Evolutionary conservation across 2,797 vertebrate species (phyloP).

Genomic region (Lepilemur ruficaudatus): DNA sequence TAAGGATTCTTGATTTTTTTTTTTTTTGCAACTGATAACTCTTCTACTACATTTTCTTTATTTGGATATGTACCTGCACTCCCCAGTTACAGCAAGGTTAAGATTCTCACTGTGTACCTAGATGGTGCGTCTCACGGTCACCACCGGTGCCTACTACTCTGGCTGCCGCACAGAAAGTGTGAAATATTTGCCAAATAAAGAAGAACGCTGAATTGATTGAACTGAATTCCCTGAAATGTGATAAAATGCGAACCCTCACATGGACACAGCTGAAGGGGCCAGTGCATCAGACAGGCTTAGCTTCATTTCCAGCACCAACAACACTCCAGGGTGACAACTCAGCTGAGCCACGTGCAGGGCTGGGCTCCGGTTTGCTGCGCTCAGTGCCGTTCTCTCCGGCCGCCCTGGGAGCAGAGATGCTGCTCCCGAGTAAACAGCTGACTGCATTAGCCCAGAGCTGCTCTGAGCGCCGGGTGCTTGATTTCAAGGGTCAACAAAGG

Average conservation of each 20-base stretch:
- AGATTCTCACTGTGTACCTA: too few species aligned
- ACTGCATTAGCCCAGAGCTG: too few species aligned
- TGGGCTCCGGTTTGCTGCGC: rapidly evolving
- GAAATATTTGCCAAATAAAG: not conserved
- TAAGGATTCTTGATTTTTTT: not conserved
- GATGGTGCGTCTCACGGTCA: rapidly evolving
- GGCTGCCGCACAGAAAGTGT: not conserved
- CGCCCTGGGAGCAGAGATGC: rapidly evolving
- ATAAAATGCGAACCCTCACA: not conserved
- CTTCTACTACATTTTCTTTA: not conserved
- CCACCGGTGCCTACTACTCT: rapidly evolving
- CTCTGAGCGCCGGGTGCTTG: not conserved
- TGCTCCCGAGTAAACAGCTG: rapidly evolving
- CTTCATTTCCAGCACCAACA: not conserved
- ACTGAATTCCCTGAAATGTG: not conserved
- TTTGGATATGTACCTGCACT: not conserved
- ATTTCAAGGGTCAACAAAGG: not conserved
- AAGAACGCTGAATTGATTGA: not conserved
- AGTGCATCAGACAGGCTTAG: not conserved
- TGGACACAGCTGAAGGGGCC: rapidly evolving
- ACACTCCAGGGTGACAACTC: not conserved
- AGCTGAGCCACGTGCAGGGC: not conserved
- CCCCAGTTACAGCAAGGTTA: too few species aligned
- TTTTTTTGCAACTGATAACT: not conserved
- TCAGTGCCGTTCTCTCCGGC: rapidly evolving